Percentiles rank a stretch among this genome's conserved stretches.
phyloP scores from a whole-genome alignment of 2,113 vertebrate genomes.

The Daubentonia madagascariensis region DNA sequence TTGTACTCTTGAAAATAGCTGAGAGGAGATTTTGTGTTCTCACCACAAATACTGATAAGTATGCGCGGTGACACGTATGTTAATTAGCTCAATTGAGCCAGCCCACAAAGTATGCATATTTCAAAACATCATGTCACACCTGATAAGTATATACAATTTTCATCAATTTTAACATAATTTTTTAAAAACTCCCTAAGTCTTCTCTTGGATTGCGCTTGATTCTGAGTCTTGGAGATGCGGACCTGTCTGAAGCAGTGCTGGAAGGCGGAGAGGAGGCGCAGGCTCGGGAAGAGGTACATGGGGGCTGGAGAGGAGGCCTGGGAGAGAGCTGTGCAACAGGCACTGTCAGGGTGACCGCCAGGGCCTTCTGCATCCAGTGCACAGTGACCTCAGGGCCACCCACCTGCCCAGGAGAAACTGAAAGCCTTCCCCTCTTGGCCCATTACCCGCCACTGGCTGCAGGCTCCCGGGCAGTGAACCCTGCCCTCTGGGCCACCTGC shows the following conservation, averaged over 20 bases:
- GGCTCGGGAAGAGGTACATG: background rate
- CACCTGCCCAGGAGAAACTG: background rate
- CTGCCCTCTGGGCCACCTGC: background rate
- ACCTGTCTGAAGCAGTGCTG: background rate
- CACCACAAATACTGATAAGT: background rate
- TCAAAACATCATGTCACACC: too few relatives aligned
- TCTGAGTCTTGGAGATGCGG: background rate
- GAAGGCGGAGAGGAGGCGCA: background rate
- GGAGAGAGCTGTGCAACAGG: background rate
- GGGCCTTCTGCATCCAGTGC: background rate
- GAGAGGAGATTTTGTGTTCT: background rate
- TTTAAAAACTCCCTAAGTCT: background rate
- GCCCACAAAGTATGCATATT: background rate
- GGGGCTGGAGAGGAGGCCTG: too few relatives aligned
- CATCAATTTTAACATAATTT: background rate
- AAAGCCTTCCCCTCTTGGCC: background rate
- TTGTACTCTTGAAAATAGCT: background rate
- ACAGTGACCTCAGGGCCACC: background rate
- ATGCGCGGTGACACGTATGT: background rate
- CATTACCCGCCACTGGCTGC: fast-evolving
- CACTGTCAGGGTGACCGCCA: background rate
- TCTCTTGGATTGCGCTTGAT: background rate
- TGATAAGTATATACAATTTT: too few relatives aligned
- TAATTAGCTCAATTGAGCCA: background rate
- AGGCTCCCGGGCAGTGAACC: background rate